phyloP scores from a whole-genome alignment of 2,797 vertebrate genomes.

The Lacerta agilis region DNA sequence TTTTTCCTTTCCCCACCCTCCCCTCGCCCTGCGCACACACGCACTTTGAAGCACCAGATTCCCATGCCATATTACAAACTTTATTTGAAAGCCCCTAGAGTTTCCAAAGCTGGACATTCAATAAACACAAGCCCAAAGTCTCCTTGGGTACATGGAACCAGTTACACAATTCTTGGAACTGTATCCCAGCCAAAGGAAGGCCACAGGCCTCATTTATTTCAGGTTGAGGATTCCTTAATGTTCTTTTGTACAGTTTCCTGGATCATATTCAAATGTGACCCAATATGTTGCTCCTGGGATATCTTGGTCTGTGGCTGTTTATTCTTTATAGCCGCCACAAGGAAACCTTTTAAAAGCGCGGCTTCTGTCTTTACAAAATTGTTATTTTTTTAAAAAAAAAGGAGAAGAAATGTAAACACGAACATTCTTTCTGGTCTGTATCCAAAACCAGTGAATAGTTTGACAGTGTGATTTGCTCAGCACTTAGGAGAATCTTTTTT shows the following conservation, averaged over 20 bases:
- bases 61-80: neutral
- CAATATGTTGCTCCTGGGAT: slow-evolving; percentile 18
- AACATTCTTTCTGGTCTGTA: neutral
- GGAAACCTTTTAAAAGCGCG: neutral
- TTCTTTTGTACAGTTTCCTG: slow-evolving; percentile 33
- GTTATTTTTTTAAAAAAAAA: neutral
- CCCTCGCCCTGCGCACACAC: no score
- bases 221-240: slow-evolving; percentile 31
- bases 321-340: neutral
- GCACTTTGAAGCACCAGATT: neutral
- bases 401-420: no score
- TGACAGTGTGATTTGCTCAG: neutral
- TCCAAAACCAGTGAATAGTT: neutral
- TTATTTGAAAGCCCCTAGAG: neutral
- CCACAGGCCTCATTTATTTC: slow-evolving; percentile 38
- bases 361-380: neutral
- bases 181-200: slow-evolving; percentile 5
- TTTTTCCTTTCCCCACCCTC: neutral
- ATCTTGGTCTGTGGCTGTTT: neutral
- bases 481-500: neutral
- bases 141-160: neutral
- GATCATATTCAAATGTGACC: slow-evolving; percentile 39
- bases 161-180: neutral
- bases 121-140: neutral
- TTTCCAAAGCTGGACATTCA: neutral